These are phyloP conservation scores for Lates japonicus DNA, from an alignment of 2,797 vertebrate species.

Conservation along the genomic window DNA sequence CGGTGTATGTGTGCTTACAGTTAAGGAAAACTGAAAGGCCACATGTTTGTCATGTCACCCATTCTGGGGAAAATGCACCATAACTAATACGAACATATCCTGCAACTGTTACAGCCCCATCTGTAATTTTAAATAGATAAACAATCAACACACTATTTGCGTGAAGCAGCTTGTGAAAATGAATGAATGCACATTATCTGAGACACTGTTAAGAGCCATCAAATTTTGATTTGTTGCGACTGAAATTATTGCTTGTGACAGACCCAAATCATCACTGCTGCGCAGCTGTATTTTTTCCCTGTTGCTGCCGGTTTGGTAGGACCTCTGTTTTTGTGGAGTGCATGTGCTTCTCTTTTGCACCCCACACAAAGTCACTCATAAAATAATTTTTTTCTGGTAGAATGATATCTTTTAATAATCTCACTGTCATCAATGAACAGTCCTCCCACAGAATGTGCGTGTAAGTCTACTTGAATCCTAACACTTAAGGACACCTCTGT, in stretches of 20 bases:
- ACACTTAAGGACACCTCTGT: neutral
- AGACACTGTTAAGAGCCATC: neutral
- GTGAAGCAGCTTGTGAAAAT: slow-evolving; percentile 28
- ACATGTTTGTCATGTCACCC: neutral
- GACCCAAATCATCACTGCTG: neutral
- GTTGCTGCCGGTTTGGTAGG: neutral
- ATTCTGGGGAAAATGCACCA: neutral
- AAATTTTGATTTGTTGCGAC: neutral
- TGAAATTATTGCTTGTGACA: slow-evolving; percentile 11
- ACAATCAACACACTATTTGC: slow-evolving; percentile 10
- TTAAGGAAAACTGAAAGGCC: neutral
- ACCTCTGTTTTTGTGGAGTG: slow-evolving; percentile 1
- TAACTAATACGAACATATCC: neutral
- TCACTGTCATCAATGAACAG: neutral
- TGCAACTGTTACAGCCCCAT: neutral
- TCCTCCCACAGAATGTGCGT: neutral
- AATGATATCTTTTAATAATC: slow-evolving; percentile 11
- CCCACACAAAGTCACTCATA: neutral
- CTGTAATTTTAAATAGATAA: slow-evolving; percentile 14
- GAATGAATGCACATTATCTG: slow-evolving; percentile 11
- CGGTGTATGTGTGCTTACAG: neutral
- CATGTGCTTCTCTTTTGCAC: neutral
- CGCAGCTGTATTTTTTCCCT: neutral
- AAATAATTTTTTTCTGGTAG: neutral
- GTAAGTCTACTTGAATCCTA: neutral